A percentile compares a stretch with the other conserved stretches of the same genome.
These are phyloP conservation scores for Temnothorax ravouxi DNA, from an alignment of 2,888 invertebrate species.

Conservation along the genomic window DNA sequence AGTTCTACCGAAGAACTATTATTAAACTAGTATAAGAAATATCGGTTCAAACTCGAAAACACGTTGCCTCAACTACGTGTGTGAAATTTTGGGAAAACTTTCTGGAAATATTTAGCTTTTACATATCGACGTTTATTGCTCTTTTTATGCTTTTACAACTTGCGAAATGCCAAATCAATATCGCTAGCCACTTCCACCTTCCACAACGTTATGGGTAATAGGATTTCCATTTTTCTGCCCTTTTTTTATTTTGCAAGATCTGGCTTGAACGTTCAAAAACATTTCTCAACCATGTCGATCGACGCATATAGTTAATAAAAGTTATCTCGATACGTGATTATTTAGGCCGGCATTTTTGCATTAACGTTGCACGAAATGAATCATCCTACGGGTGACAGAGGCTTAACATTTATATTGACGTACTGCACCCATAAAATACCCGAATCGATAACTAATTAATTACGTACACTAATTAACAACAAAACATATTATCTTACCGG, in stretches of 20 bases:
- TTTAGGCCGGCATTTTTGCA: not conserved
- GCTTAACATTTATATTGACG: constrained; percentile 15
- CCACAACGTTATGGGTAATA: not conserved
- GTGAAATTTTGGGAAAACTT: not conserved
- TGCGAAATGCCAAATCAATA: not conserved
- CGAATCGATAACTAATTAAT: constrained; percentile 44
- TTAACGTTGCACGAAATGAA: constrained; percentile 5
- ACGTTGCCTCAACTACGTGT: too few relatives aligned
- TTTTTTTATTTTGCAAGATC: not conserved
- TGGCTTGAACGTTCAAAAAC: not conserved
- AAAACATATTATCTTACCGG: constrained; percentile 41
- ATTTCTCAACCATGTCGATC: not conserved
- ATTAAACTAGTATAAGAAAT: constrained; percentile 4
- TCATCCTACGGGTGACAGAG: not conserved
- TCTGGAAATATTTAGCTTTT: not conserved
- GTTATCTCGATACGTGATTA: not conserved
- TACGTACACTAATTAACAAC: constrained; percentile 25
- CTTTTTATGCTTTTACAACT: constrained; percentile 14
- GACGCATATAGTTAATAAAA: not conserved
- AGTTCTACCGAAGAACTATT: not conserved
- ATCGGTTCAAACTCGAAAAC: not conserved
- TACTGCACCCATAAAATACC: constrained; percentile 11
- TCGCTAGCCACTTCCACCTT: not conserved
- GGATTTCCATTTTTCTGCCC: not conserved
- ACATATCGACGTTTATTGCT: not conserved